Conservation (phyloP, 2,797 vertebrate genomes). For the Bradypodion ventrale region DNA sequence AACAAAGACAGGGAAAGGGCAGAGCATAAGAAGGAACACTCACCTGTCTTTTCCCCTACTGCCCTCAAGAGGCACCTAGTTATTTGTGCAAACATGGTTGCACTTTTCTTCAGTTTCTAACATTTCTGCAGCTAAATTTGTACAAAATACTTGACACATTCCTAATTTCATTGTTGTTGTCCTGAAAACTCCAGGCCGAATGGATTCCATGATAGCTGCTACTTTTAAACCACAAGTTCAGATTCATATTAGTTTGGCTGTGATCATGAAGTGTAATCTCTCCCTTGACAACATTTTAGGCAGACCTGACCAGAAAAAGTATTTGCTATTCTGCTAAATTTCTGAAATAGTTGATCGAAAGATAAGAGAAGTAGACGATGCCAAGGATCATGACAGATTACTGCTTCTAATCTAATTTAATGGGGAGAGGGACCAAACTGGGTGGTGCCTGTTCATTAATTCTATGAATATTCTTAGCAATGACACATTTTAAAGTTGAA, state of each 20-base stretch:
- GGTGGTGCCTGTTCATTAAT: constrained; percentile 5
- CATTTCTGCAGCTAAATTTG: not conserved
- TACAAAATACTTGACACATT: not conserved
- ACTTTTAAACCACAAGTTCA: not conserved
- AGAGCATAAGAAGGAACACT: not conserved
- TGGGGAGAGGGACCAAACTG: not conserved
- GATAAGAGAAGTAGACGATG: not conserved
- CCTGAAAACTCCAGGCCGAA: not conserved
- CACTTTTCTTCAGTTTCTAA: not conserved
- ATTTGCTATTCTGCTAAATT: not conserved
- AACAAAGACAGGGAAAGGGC: too few species aligned
- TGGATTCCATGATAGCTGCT: not conserved
- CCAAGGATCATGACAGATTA: not conserved
- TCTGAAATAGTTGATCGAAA: not conserved
- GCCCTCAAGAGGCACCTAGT: not conserved
- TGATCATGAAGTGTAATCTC: not conserved
- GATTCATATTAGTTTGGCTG: not conserved
- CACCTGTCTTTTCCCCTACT: not conserved
- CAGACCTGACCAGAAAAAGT: not conserved
- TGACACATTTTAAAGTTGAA: not conserved
- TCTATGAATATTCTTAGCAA: not conserved
- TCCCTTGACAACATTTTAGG: not conserved
- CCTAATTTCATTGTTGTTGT: not conserved
- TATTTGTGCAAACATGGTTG: not conserved
- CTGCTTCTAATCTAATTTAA: not conserved